These are phyloP conservation scores for Glyphotaelius pellucidus DNA, from an alignment of 2,888 invertebrate species.

Conservation along the genomic window DNA sequence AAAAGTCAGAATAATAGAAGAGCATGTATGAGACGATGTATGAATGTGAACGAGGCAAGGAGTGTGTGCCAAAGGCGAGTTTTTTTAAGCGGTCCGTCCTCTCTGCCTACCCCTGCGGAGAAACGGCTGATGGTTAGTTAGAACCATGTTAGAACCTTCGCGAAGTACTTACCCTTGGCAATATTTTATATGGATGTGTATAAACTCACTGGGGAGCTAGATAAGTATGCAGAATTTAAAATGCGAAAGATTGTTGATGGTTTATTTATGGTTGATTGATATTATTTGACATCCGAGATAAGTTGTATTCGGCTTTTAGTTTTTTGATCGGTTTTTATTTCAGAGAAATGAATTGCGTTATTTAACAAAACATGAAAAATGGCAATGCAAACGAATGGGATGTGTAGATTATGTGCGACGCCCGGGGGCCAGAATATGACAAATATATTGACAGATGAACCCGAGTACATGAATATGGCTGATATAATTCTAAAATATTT, in stretches of 20 bases:
- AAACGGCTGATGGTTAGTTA: too few species aligned
- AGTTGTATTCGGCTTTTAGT: slow-evolving; percentile 11
- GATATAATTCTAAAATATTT: slow-evolving; percentile 60
- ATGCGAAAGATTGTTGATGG: slow-evolving; percentile 35
- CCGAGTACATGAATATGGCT: slow-evolving; percentile 59
- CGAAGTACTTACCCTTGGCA: not conserved
- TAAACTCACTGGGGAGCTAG: not conserved
- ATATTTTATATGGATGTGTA: not conserved
- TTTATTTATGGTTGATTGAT: too few species aligned
- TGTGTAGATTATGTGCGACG: slow-evolving; percentile 60
- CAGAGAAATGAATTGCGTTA: not conserved
- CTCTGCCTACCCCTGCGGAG: too few species aligned
- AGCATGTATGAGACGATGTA: too few species aligned
- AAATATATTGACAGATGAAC: slow-evolving; percentile 54
- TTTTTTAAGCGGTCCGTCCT: too few species aligned
- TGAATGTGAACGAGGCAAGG: too few species aligned
- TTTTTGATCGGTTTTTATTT: slow-evolving; percentile 31
- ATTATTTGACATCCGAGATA: not conserved
- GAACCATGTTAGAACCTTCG: too few species aligned
- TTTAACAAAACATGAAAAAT: slow-evolving; percentile 55
- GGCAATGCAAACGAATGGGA: slow-evolving; percentile 54
- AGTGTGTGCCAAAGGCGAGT: too few species aligned
- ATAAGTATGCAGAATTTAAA: slow-evolving; percentile 16
- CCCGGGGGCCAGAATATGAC: slow-evolving; percentile 54
- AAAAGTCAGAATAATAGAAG: too few species aligned